Conservation (phyloP, 2,797 vertebrate species). For the Enteromius thamalakanensis region DNA sequence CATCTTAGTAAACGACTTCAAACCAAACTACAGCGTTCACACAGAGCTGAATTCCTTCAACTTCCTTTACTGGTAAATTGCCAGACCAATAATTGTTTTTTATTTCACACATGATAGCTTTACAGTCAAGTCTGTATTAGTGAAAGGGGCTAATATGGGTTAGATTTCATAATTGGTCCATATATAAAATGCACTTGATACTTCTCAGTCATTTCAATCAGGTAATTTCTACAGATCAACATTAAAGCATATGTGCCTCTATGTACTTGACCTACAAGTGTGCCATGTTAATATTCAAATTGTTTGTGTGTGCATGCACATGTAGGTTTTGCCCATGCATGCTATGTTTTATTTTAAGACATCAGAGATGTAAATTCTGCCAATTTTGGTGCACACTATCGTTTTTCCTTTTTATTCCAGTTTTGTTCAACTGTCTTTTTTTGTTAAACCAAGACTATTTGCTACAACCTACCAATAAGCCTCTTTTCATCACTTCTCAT, state of each 20-base stretch:
- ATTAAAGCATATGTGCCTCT: slow-evolving; percentile 69
- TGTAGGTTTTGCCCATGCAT: neutral
- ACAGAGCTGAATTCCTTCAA: neutral
- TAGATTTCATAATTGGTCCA: neutral
- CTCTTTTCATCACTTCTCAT: slow-evolving; percentile 70
- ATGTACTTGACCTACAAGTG: neutral
- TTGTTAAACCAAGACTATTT: slow-evolving; percentile 77
- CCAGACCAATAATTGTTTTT: neutral
- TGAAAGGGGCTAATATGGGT: neutral
- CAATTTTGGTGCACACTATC: slow-evolving; percentile 43
- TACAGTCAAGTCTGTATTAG: neutral
- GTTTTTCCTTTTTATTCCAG: slow-evolving; percentile 65
- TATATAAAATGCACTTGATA: slow-evolving; percentile 2
- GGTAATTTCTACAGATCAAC: neutral
- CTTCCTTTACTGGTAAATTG: neutral
- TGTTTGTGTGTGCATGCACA: slow-evolving; percentile 59
- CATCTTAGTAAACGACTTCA: too few relatives aligned
- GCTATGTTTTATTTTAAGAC: neutral
- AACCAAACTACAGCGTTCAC: neutral
- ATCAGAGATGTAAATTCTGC: slow-evolving; percentile 18
- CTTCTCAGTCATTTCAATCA: slow-evolving; percentile 22
- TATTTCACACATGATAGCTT: too few relatives aligned
- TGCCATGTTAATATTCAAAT: slow-evolving; percentile 5
- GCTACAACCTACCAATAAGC: slow-evolving; percentile 25
- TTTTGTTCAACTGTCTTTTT: slow-evolving; percentile 75